Evolutionary conservation across 2,113 vertebrate genomes (phyloP).

Genomic region (Myrmecobius fasciatus): DNA sequence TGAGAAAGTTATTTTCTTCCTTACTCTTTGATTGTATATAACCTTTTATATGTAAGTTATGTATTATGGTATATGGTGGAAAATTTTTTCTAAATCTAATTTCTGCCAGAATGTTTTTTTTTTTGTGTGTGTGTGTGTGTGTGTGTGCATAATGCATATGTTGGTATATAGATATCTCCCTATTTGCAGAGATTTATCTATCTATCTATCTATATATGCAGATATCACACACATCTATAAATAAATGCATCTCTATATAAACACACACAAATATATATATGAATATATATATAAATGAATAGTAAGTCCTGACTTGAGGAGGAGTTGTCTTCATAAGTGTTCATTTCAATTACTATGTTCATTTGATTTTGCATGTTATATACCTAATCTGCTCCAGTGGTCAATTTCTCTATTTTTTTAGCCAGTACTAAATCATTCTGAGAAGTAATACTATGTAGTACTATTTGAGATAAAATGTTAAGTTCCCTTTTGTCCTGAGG

Average conservation of each 20-base stretch:
- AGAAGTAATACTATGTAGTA: neutral
- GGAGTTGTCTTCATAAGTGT: too few species aligned
- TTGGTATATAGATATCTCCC: too few species aligned
- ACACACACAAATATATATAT: too few species aligned
- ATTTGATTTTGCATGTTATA: too few species aligned
- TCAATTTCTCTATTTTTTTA: neutral
- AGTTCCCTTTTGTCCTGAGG: neutral
- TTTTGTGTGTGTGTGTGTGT: too few species aligned
- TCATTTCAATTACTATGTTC: too few species aligned
- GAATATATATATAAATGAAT: too few species aligned
- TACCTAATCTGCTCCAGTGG: neutral
- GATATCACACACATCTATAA: too few species aligned
- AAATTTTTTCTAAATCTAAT: neutral
- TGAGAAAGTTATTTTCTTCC: neutral
- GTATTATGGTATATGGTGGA: neutral
- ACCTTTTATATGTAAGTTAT: neutral
- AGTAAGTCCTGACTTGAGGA: too few species aligned
- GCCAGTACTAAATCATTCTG: neutral
- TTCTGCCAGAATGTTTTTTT: neutral
- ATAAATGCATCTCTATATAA: too few species aligned
- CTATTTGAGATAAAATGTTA: neutral
- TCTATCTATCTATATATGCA: neutral
- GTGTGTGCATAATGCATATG: neutral
- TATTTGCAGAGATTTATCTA: too few species aligned
- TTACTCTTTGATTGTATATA: neutral